phyloP scores from a whole-genome alignment of 2,797 vertebrate species.

The Manis javanica region DNA sequence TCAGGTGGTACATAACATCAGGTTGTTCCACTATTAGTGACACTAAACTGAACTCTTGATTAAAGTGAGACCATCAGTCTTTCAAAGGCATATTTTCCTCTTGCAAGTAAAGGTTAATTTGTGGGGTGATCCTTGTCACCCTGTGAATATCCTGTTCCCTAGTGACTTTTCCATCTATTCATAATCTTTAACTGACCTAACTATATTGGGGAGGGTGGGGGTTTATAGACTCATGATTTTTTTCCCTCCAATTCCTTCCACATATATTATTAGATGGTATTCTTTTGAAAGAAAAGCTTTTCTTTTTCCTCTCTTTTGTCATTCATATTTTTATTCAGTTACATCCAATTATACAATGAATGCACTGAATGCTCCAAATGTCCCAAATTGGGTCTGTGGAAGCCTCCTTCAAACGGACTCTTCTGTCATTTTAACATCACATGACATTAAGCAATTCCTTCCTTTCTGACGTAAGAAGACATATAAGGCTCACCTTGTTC shows the following conservation, averaged over 20 bases:
- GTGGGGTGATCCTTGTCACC: background rate
- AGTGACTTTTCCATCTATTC: constrained; percentile 41
- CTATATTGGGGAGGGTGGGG: background rate
- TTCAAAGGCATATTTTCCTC: constrained; percentile 7
- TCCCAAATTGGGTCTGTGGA: background rate
- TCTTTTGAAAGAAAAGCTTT: background rate
- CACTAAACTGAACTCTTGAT: background rate
- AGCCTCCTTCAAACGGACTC: background rate
- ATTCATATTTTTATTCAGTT: constrained; percentile 39
- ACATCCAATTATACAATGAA: background rate
- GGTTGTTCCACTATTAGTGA: background rate
- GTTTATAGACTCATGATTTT: background rate
- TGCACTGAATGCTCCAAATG: background rate
- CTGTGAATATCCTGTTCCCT: constrained; percentile 23
- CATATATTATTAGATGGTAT: background rate
- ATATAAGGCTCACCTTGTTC: background rate
- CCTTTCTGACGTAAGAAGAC: background rate
- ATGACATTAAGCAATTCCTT: background rate
- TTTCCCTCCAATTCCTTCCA: background rate
- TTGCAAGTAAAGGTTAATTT: constrained; percentile 36
- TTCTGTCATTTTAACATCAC: background rate
- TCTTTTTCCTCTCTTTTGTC: background rate
- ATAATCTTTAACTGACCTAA: constrained; percentile 27
- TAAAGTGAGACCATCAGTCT: background rate
- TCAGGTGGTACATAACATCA: background rate